These are phyloP conservation scores for Lacerta agilis DNA, from an alignment of 2,797 vertebrate species.

Conservation along the genomic window DNA sequence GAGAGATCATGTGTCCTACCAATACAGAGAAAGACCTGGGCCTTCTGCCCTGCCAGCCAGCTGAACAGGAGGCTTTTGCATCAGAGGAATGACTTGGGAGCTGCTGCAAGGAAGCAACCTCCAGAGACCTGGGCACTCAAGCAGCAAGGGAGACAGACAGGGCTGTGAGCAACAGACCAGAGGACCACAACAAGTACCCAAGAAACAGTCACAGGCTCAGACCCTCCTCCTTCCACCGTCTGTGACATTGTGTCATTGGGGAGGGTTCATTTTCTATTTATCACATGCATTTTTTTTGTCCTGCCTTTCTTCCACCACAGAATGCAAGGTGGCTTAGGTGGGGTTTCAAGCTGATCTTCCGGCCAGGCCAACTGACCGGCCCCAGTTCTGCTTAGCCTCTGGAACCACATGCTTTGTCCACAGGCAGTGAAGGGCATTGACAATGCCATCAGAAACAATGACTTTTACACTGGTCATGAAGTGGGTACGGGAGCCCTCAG, in stretches of 20 bases:
- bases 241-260: too few relatives aligned
- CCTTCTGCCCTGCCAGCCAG: conserved; percentile 47
- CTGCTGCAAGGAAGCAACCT: not conserved
- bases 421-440: not conserved
- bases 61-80: conserved; percentile 24
- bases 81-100: not conserved
- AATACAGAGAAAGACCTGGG: not conserved
- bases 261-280: too few relatives aligned
- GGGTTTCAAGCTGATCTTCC: not conserved
- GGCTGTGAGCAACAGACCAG: not conserved
- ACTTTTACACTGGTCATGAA: not conserved
- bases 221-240: not conserved
- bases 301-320: not conserved
- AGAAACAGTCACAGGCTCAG: too few relatives aligned
- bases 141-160: not conserved
- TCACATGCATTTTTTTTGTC: not conserved
- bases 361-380: not conserved
- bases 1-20: conserved; percentile 27
- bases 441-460: not conserved
- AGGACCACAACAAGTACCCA: not conserved
- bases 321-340: not conserved
- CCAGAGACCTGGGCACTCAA: not conserved
- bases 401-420: not conserved
- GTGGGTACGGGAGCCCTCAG: too few relatives aligned
- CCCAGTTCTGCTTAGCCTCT: not conserved